Evolutionary conservation across 2,113 vertebrate genomes (phyloP), one percentile per base, ranked within the genome.

Genomic region (Podarcis raffonei): DNA sequence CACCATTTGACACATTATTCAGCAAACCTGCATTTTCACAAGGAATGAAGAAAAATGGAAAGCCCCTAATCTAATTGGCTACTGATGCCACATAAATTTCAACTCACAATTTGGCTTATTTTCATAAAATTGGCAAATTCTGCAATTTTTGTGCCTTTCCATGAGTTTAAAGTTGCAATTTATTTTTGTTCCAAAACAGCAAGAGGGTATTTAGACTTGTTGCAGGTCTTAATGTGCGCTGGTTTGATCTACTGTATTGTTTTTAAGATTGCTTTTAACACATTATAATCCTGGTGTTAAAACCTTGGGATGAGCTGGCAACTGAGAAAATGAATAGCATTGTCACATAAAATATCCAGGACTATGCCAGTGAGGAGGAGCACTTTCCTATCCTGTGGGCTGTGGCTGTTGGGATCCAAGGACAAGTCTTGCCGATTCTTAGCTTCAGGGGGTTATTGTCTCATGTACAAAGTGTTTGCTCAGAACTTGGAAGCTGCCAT

Each of bases 401-500:
- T 89, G 79, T 72, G 85, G 83, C 69, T 85, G n/a, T 87, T 89
- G 53, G 39, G 74, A 87, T 6, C 3, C 5, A 20, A 11, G 86
- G 2, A 5, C 1, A 12, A 76, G 22, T 59, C 86, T 92, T 32
- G 74, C 89, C 85, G 93, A 57, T 75, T 72, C 68, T 13, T 83
- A 35, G 53, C 0, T 90, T 94, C 77, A 79, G 66, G 83, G 83
- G 32, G 57, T 89, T 88, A 85, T 91, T 93, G 84, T 94, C 87
- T 85, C 76, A 35, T 76, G 85, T 89, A 85, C 71, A 89, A 75
- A 89, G 87, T 65, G 91, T 89, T 93, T 93, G 66, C 68, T 88
- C 68, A 87, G 65, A 85, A 84, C 86, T 85, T 87, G 90, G 91
- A 92, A 90, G 91, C 72, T 35, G 37, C 91, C 75, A 57, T 82